Conservation (phyloP, 2,113 vertebrate species). For the Erpornis zantholeuca region DNA sequence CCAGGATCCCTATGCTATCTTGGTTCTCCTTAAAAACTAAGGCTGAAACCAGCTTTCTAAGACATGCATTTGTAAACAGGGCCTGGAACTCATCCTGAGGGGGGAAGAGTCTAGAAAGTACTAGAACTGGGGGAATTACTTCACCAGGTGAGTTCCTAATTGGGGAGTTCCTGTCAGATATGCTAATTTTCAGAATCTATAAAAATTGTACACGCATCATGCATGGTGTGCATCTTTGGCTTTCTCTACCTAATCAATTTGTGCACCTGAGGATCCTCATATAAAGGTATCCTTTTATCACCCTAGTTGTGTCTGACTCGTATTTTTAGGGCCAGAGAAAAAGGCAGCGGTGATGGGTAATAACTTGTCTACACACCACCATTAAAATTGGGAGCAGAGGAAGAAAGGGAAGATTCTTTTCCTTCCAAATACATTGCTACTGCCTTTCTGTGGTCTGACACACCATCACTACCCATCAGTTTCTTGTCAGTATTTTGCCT, state of each 20-base stretch:
- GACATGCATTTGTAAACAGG: neutral
- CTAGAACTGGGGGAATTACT: neutral
- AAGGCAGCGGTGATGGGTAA: neutral
- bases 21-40: neutral
- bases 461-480: neutral
- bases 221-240: rapidly evolving
- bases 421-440: neutral
- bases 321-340: neutral
- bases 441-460: neutral
- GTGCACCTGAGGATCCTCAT: neutral
- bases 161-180: neutral
- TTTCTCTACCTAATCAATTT: neutral
- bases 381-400: neutral
- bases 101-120: neutral
- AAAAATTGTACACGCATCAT: rapidly evolving
- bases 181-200: neutral
- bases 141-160: neutral
- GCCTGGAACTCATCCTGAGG: neutral
- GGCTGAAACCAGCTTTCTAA: neutral
- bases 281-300: neutral
- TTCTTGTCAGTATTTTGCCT: neutral
- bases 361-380: neutral
- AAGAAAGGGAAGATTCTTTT: neutral
- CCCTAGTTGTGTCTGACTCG: neutral
- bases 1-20: neutral